Conservation (phyloP, 2,113 vertebrate genomes). For the Girardinichthys multiradiatus region DNA sequence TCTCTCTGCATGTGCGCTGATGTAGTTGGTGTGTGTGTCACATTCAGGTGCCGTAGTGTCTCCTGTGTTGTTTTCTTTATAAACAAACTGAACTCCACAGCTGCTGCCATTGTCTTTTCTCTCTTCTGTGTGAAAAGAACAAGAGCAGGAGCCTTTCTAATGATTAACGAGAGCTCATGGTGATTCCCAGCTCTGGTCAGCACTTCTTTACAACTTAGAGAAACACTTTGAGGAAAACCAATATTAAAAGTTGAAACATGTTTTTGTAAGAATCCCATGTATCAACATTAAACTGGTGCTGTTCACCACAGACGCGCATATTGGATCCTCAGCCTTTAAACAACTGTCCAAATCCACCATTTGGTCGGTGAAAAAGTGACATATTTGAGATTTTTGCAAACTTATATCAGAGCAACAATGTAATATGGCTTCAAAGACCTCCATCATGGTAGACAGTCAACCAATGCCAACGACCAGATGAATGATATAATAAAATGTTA, state of each 20-base stretch:
- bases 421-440: not conserved
- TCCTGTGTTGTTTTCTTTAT: not conserved
- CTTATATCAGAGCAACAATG: not conserved
- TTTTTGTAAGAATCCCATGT: not conserved
- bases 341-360: not conserved
- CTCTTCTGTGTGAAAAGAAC: not conserved
- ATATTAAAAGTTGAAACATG: not conserved
- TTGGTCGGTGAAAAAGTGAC: not conserved
- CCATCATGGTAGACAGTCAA: not conserved
- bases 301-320: too few relatives aligned
- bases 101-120: not conserved
- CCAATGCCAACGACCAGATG: not conserved
- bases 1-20: not conserved
- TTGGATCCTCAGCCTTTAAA: not conserved
- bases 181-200: not conserved
- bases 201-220: not conserved
- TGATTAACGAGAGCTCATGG: not conserved
- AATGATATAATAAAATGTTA: too few relatives aligned
- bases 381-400: not conserved
- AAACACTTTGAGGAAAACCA: not conserved
- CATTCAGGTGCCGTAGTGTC: slow-evolving; percentile 30
- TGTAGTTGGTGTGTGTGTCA: not conserved
- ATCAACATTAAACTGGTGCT: not conserved
- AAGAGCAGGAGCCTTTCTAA: not conserved
- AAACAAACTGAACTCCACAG: not conserved